Base-by-base conservation (phyloP, 35 echinoderm and acorn worm genomes). In the Patiria miniata region DNA sequence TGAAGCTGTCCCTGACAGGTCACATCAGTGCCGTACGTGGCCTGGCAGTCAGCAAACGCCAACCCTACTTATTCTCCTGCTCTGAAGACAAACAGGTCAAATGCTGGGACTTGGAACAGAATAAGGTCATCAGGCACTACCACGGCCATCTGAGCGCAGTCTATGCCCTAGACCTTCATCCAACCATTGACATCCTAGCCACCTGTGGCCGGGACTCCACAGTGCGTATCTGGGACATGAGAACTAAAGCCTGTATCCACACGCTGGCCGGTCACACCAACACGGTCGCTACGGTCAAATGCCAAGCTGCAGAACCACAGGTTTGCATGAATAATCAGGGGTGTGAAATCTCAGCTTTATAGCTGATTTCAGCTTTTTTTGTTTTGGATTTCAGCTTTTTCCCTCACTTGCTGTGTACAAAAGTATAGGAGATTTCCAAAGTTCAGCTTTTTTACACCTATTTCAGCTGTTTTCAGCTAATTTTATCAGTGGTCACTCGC, bases 71-170 rank as follows among this genome's bases (percentile, higher is more conserved):
- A 21, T 99, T 99, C 59, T 99, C 96, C 0, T 94, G 92, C 40
- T 90, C 89, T 61, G 96, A 99, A 77, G 96, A 99, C 60, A 99
- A 99, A 83, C 85, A 87, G 89, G 96, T 99, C 40, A 99, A 99
- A 87, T 99, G 96, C 33, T 99, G 96, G 96, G 96, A 99, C 57
- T 59, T 98, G 69, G 96, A 99, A 86, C 93, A 95, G 40, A 99
- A 99, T 61, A 99, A 99, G 90, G 95, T 98, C 21, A 98, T 99
- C 44, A 88, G 96, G 53, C 96, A 99, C 61, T 99, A 99, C 40
- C 96, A 99, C 34, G 96, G 96, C 78, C 96, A 99, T 81, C 81
- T 99, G 5, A 99, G 96, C 87, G 96, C 96, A 5, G 94, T 92
- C 69, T 87, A 94, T 77, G 96, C 93, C 47, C 79, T 99, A 32